Evolutionary conservation across 2,797 vertebrate genomes (phyloP), one percentile per base, ranked within the genome.

Genomic region (Limnodromus scolopaceus): DNA sequence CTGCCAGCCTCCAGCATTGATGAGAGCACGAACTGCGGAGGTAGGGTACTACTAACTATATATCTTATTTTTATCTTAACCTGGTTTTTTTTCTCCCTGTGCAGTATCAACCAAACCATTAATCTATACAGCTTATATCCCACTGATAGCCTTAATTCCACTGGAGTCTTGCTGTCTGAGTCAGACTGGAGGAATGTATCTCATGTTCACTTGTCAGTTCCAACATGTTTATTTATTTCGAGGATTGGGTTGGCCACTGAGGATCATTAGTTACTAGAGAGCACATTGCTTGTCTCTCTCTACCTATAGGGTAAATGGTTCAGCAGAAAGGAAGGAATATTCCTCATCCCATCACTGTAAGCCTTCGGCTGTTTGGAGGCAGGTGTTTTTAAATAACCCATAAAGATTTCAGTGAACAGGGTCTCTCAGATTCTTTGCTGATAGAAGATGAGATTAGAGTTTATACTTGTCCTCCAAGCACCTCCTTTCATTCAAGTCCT

Each of bases 1-100:
- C 98, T 99, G 93, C 98, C 99, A 80, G 99, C 99, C 77, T 99
- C 99, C 95, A 99, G 99, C 97, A 98, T 99, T 89, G 99, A 99
- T 90, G 99, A 99, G 97, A 98, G 98, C 96, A 98, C 98, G 6
- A 98, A 98, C 93, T 99, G 99, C 96, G 99, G 98, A 98, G 99
- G 99, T 99, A 98, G 98, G 98, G 96, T 97, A 95, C 89, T 65
- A 61, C 83, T 95, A 89, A 75, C 96, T 82, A 87, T 95, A 51
- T 82, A 97, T 97, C 90, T 97, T 95, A 95, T 65, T 93, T 97
- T 89, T 92, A 93, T 96, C 92, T 94, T 96, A 93, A 95, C 83
- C 51, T 96, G 87, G 30, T 55, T 93, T 87, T 60, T 96, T 89
- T 95, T 89, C 72, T 95, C 91, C 85, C 90, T 96, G 96, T 87